Evolutionary conservation across 2,113 vertebrate genomes (phyloP).

Genomic region (Illadopsis cleaveri): DNA sequence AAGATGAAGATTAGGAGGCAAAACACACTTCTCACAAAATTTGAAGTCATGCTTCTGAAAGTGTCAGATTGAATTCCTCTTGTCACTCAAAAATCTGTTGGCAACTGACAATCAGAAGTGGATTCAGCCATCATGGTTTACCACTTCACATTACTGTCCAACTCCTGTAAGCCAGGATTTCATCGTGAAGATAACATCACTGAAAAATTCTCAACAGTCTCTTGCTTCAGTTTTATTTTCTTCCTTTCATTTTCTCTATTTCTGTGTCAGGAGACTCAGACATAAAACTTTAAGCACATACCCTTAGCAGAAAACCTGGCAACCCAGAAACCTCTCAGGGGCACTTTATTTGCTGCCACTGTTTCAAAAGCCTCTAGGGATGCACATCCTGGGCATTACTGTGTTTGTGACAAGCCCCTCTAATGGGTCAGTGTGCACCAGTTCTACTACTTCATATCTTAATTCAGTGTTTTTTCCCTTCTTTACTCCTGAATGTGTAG

Average conservation of each 20-base stretch:
- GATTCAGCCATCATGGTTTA: neutral
- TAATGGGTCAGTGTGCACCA: neutral
- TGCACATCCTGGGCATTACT: neutral
- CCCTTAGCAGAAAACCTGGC: neutral
- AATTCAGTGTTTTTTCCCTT: neutral
- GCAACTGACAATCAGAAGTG: neutral
- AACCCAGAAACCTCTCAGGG: neutral
- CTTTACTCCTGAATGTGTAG: neutral
- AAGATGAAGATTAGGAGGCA: neutral
- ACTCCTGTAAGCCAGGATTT: neutral
- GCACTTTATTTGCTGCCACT: neutral
- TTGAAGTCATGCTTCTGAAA: neutral
- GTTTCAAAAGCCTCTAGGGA: neutral
- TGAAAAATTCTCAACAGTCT: neutral
- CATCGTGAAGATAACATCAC: neutral
- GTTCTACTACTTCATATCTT: neutral
- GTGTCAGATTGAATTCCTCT: neutral
- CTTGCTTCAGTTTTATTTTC: neutral
- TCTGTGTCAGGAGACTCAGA: neutral
- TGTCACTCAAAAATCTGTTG: neutral
- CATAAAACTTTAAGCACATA: neutral
- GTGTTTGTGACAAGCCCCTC: neutral
- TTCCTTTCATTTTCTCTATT: neutral
- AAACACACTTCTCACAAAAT: neutral
- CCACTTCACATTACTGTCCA: neutral